Evolutionary conservation across 1,140 invertebrate genomes (phyloP).

Genomic region (Steinernema khuongi): DNA sequence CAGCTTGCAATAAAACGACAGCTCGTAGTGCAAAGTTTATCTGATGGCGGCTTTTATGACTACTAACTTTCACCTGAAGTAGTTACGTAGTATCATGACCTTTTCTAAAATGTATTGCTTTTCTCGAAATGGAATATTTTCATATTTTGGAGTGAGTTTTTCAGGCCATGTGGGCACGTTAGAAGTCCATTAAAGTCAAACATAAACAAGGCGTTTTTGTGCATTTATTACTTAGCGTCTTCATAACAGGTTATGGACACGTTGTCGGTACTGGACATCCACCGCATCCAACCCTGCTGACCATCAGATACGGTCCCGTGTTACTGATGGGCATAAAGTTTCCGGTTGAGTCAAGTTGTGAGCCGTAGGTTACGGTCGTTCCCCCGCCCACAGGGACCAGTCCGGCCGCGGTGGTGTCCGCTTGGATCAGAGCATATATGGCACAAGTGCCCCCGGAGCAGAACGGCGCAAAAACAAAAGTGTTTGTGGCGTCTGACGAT

Average conservation of each 20-base stretch:
- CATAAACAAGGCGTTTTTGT: no score
- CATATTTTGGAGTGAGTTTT: no score
- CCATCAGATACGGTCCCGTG: neutral
- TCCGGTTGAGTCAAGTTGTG: neutral
- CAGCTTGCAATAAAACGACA: no score
- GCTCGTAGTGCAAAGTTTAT: no score
- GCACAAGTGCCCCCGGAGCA: neutral
- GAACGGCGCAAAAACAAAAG: neutral
- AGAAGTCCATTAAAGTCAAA: no score
- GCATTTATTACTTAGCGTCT: no score
- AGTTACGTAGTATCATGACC: no score
- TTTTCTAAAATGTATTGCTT: no score
- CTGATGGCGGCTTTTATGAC: no score
- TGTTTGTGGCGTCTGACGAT: neutral
- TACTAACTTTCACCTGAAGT: no score
- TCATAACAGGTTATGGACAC: conserved; percentile 13
- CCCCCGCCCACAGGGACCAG: neutral
- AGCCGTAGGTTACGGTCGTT: neutral
- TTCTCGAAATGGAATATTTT: no score
- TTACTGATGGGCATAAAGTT: neutral
- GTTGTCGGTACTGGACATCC: neutral
- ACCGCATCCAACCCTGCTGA: neutral
- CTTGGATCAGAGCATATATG: neutral
- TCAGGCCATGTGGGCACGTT: no score
- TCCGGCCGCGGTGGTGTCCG: neutral